Percentiles rank a stretch among this genome's conserved stretches.
These are phyloP conservation scores for Drosophila nr. perissopoda DNA, from an alignment of 2,888 invertebrate species.

Conservation along the genomic window DNA sequence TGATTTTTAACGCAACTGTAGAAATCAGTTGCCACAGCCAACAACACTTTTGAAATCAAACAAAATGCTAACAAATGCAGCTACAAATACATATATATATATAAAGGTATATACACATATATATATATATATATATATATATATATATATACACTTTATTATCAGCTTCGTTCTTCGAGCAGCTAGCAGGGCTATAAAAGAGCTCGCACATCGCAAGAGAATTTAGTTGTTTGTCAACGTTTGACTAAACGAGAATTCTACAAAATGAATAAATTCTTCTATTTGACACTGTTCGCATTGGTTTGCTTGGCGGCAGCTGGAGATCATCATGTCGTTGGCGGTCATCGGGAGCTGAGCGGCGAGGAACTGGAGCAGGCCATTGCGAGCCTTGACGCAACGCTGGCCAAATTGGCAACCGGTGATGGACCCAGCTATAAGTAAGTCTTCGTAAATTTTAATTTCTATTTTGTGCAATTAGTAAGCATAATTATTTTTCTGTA, in stretches of 20 bases:
- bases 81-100: neutral
- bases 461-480: neutral
- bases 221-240: constrained; percentile 21
- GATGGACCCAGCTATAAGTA: constrained; percentile 65
- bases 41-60: neutral
- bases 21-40: neutral
- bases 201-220: neutral
- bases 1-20: neutral
- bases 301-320: constrained; percentile 15
- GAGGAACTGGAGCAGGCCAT: constrained; percentile 28
- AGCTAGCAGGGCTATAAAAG: constrained; percentile 14
- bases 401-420: constrained; percentile 39
- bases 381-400: constrained; percentile 22
- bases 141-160: neutral
- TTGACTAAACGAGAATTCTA: constrained; percentile 2
- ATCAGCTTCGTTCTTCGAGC: neutral
- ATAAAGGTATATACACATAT: neutral
- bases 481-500: constrained; percentile 10
- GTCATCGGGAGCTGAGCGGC: constrained; percentile 33
- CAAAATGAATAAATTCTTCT: constrained; percentile 33
- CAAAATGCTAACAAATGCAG: neutral
- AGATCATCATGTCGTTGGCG: constrained; percentile 38
- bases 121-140: neutral
- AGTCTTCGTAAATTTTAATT: constrained; percentile 1
- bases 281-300: constrained; percentile 31